Evolutionary conservation across 2,888 invertebrate genomes (phyloP).

Genomic region (Ecliptopera silaceata): DNA sequence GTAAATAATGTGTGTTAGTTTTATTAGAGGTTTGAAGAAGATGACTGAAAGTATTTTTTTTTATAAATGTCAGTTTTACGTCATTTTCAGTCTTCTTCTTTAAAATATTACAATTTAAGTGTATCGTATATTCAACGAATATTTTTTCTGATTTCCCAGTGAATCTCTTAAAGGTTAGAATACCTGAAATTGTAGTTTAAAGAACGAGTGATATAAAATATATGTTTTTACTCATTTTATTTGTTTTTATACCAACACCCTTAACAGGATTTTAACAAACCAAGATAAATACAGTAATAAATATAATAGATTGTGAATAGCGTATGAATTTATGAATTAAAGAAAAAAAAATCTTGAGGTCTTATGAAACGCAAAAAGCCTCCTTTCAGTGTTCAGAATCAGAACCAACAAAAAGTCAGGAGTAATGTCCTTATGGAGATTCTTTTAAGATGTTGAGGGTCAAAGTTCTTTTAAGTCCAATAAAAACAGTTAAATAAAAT

Average conservation of each 20-base stretch:
- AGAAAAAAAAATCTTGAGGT: no score
- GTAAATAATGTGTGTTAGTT: slow-evolving; percentile 56
- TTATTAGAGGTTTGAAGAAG: slow-evolving; percentile 40
- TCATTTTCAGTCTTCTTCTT: slow-evolving; percentile 27
- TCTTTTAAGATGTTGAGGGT: no score
- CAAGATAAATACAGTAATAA: no score
- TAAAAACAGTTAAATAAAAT: no score
- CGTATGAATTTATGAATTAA: no score
- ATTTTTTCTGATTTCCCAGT: slow-evolving; percentile 54
- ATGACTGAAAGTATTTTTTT: slow-evolving; percentile 25
- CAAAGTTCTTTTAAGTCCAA: no score
- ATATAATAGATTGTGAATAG: no score
- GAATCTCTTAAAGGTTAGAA: slow-evolving; percentile 35
- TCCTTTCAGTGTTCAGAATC: no score
- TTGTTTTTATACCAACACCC: slow-evolving; percentile 47
- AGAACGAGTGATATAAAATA: slow-evolving; percentile 79
- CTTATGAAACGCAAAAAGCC: no score
- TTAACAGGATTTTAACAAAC: not conserved
- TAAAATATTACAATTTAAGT: slow-evolving; percentile 37
- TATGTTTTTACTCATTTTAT: slow-evolving; percentile 81
- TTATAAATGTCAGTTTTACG: not conserved
- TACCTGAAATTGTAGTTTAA: slow-evolving; percentile 61
- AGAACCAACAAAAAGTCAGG: no score
- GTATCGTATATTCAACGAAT: slow-evolving; percentile 59
- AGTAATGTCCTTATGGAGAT: no score